Base-by-base conservation (phyloP, 2,797 vertebrate species). In the Ceryle rudis region DNA sequence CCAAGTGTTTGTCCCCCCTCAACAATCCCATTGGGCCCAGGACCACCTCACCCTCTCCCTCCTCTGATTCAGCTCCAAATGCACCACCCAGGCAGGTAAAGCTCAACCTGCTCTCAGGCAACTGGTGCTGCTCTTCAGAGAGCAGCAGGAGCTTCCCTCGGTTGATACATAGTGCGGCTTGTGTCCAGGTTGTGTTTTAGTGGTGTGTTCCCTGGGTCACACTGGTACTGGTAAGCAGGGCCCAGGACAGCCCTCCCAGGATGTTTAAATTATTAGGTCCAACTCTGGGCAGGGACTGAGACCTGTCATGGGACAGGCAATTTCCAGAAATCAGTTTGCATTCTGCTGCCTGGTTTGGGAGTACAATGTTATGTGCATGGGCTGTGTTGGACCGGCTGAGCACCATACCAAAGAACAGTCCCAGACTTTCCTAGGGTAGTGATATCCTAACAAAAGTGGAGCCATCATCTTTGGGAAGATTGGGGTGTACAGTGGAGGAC, bases 201-300 rank as follows among this genome's bases (percentile, higher is more conserved):
- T 64, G 28, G 10, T 4, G 0, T 55, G 14, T 70, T 37, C 51
- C 33, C n/a, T 20, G 41, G 29, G 5, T 64, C 47, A 26, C 28
- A 8, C 5, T 0, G 0, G 11, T 46, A 49, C 37, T 39, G n/a
- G 12, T 44, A n/a, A 57, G 23, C 33, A 29, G 25, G 5, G 15
- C 16, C 20, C 37, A 31, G 35, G 14, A 26, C 21, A 47, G 46
- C 22, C 23, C 79, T 64, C 19, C 10, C 5, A 10, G 26, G 41
- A 11, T 47, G 2, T 70, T 80, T 26, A n/a, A 66, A 77, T 73
- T 37, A 11, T 22, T 72, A 35, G 44, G 28, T 33, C 5, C 6
- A 3, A 44, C 6, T 37, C n/a, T 35, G 31, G 18, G 44, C 33
- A 72, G 14, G 28, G 9, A 10, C 14, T 35, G 75, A 70, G 21